Percentiles rank a stretch among this genome's conserved stretches.
Conservation (phyloP, 2,113 vertebrate species). For the Corythornis cristatus region DNA sequence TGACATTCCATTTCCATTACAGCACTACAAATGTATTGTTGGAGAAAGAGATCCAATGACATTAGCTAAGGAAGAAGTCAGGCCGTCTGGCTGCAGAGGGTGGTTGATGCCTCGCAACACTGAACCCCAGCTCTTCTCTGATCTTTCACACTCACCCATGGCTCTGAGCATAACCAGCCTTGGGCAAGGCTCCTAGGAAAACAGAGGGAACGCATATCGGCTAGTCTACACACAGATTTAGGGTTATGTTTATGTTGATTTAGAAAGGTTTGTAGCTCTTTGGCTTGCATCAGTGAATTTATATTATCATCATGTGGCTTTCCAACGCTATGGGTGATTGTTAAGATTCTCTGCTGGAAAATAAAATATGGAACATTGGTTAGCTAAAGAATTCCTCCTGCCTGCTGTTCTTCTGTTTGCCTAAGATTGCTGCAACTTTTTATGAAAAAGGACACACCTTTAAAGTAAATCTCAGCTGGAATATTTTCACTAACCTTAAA, state of each 20-base stretch:
- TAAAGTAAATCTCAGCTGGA: slow-evolving; percentile 60
- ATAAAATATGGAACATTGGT: slow-evolving; percentile 61
- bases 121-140: slow-evolving; percentile 18
- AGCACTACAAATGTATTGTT: fast-evolving
- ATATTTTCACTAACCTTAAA: slow-evolving; percentile 46
- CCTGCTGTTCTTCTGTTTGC: slow-evolving; percentile 69
- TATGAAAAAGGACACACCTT: slow-evolving; percentile 59
- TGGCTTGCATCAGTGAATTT: slow-evolving; percentile 63
- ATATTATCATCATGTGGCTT: slow-evolving; percentile 65
- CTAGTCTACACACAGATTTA: neutral
- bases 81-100: neutral
- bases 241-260: slow-evolving; percentile 61
- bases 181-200: slow-evolving; percentile 55
- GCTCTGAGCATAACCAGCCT: slow-evolving; percentile 37
- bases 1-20: too few species aligned
- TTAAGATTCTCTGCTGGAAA: slow-evolving; percentile 69
- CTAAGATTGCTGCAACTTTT: slow-evolving; percentile 51
- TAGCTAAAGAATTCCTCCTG: slow-evolving; percentile 63
- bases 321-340: slow-evolving; percentile 63
- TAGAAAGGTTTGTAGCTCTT: slow-evolving; percentile 55
- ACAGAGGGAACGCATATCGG: neutral
- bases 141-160: slow-evolving; percentile 52
- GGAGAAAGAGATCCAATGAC: neutral
- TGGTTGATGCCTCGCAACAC: neutral
- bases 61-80: neutral